Base-by-base conservation (phyloP, 2,888 invertebrate genomes). In the Altica lythri region DNA sequence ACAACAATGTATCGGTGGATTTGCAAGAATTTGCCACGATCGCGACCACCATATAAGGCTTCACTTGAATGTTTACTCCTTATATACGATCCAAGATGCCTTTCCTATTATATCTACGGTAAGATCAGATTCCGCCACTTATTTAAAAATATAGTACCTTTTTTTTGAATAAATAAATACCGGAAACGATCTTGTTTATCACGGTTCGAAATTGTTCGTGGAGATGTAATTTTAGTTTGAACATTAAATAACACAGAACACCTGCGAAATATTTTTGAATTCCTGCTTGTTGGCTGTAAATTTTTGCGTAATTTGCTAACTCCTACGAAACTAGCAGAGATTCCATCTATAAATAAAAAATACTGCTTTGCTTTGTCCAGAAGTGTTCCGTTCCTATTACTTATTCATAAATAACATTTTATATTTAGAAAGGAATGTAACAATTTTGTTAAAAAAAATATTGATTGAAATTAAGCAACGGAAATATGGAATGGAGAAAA, bases 401-500 rank as follows among this genome's bases (percentile, higher is more conserved):
- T n/a, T n/a, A n/a, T n/a, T n/a, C n/a, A n/a, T n/a, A n/a, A n/a
- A n/a, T n/a, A n/a, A n/a, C n/a, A n/a, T n/a, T n/a, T n/a, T n/a
- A n/a, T n/a, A n/a, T n/a, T n/a, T n/a, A n/a, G n/a, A n/a, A n/a
- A n/a, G n/a, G n/a, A n/a, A n/a, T n/a, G n/a, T n/a, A n/a, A n/a
- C n/a, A n/a, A n/a, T n/a, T n/a, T n/a, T n/a, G n/a, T n/a, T n/a
- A n/a, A n/a, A n/a, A n/a, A n/a, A n/a, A n/a, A 27, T 27, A 27
- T 27, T 8, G 2, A 22, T 22, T 4, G 8, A 38, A 48, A 38
- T 48, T 48, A 38, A 43, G 51, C 48, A 58, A 58, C 64, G 64
- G 64, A 63, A 63, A 63, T 54, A 57, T 19, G 47, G 46, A n/a
- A n/a, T n/a, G n/a, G n/a, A n/a, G n/a, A 56, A 55, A 57, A 64